Evolutionary conservation across 2,113 vertebrate genomes (phyloP).

Genomic region (Lates calcarifer): DNA sequence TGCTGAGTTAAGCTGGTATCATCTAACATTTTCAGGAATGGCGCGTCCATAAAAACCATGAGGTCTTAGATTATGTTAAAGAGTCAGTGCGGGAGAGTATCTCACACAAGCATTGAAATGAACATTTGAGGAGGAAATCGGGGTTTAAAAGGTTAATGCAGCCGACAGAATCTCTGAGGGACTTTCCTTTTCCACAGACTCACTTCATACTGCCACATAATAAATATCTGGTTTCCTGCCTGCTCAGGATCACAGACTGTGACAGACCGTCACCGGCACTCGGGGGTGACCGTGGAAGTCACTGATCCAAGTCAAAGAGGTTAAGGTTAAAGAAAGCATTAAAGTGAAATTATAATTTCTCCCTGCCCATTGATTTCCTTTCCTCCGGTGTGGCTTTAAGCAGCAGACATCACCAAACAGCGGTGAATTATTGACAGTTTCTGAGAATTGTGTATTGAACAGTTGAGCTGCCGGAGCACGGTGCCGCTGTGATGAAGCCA

Average conservation of each 20-base stretch:
- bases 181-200: slow-evolving; percentile 9
- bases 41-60: not conserved
- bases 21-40: not conserved
- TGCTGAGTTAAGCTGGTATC: no score
- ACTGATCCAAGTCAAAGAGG: slow-evolving; percentile 54
- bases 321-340: slow-evolving; percentile 71
- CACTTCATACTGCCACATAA: slow-evolving; percentile 30
- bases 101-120: not conserved
- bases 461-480: slow-evolving; percentile 46
- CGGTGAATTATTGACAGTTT: slow-evolving; percentile 77
- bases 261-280: slow-evolving; percentile 31
- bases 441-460: slow-evolving; percentile 76
- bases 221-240: slow-evolving; percentile 51
- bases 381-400: slow-evolving; percentile 58
- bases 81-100: not conserved
- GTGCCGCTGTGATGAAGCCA: slow-evolving; percentile 57
- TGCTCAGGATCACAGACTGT: slow-evolving; percentile 33
- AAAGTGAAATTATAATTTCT: slow-evolving; percentile 76
- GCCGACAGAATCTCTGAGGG: not conserved
- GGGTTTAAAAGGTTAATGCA: slow-evolving; percentile 8
- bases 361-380: slow-evolving; percentile 73
- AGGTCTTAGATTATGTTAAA: not conserved
- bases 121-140: not conserved
- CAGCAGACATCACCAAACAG: slow-evolving; percentile 64
- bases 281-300: slow-evolving; percentile 22